phyloP scores from a whole-genome alignment of 2,113 vertebrate species.

The Tenrec ecaudatus region DNA sequence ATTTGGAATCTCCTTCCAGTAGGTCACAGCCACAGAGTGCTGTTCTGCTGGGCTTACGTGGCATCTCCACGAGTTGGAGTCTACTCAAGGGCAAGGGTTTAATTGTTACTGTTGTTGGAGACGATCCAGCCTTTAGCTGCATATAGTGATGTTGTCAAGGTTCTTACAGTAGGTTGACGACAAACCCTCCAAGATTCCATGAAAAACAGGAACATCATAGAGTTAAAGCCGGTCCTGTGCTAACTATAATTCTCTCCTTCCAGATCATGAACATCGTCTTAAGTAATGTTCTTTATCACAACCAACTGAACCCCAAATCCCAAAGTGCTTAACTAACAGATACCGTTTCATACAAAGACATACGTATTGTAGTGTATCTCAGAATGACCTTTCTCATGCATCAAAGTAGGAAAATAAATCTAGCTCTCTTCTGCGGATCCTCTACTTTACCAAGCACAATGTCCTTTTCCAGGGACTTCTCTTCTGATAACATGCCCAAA shows the following conservation, averaged over 20 bases:
- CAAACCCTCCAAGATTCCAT: background rate
- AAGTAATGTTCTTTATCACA: too few species aligned
- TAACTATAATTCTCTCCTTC: background rate
- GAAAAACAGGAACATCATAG: background rate
- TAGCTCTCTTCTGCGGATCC: too few species aligned
- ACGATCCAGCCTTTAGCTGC: background rate
- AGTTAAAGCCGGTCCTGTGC: background rate
- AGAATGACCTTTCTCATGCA: background rate
- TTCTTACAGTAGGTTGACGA: too few species aligned
- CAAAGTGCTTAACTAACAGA: background rate
- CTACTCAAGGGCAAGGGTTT: background rate
- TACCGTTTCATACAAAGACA: background rate
- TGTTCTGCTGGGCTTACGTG: background rate
- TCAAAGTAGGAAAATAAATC: too few species aligned
- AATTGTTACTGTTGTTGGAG: background rate
- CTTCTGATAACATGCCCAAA: too few species aligned
- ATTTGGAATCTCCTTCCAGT: background rate
- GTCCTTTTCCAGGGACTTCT: too few species aligned
- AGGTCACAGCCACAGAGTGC: background rate
- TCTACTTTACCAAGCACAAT: too few species aligned
- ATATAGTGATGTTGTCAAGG: accelerated
- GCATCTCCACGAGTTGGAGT: background rate
- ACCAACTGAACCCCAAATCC: background rate
- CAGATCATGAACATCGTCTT: background rate
- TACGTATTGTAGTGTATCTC: background rate